Conservation (phyloP, 23 tunicate species). For the Corella eumyota region DNA sequence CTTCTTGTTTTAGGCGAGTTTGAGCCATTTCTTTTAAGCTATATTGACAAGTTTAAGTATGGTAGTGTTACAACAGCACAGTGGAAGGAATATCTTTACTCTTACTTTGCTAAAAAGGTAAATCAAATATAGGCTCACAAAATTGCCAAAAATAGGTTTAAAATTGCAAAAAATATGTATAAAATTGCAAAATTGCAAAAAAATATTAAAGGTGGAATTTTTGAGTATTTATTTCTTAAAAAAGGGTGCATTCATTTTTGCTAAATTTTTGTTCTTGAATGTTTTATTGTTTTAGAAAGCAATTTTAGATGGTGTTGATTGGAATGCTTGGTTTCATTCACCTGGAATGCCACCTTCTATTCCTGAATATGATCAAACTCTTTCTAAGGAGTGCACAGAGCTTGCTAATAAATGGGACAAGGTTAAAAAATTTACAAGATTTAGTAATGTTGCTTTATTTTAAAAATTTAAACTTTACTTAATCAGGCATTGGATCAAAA, state of each 20-base stretch:
- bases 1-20: slow-evolving; percentile 34
- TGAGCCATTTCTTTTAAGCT: slow-evolving; percentile 74
- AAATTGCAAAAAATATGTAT: background rate
- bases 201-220: no score
- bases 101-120: slow-evolving; percentile 57
- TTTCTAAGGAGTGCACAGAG: slow-evolving; percentile 43
- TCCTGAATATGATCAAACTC: slow-evolving; percentile 67
- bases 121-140: background rate
- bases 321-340: slow-evolving; percentile 82
- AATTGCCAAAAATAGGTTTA: background rate
- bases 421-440: slow-evolving; percentile 12
- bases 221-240: no score
- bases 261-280: no score
- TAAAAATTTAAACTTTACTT: background rate
- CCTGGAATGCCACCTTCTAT: slow-evolving; percentile 97
- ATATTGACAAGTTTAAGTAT: slow-evolving; percentile 73
- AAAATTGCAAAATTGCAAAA: background rate
- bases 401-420: slow-evolving; percentile 75
- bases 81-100: slow-evolving; percentile 81
- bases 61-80: slow-evolving; percentile 55
- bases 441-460: background rate
- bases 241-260: no score
- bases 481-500: slow-evolving; percentile 21
- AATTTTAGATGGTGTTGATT: slow-evolving; percentile 67
- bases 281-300: slow-evolving; percentile 10